These are phyloP conservation scores for Epirrhoe tristata DNA, from an alignment of 2,888 invertebrate genomes.

Conservation along the genomic window DNA sequence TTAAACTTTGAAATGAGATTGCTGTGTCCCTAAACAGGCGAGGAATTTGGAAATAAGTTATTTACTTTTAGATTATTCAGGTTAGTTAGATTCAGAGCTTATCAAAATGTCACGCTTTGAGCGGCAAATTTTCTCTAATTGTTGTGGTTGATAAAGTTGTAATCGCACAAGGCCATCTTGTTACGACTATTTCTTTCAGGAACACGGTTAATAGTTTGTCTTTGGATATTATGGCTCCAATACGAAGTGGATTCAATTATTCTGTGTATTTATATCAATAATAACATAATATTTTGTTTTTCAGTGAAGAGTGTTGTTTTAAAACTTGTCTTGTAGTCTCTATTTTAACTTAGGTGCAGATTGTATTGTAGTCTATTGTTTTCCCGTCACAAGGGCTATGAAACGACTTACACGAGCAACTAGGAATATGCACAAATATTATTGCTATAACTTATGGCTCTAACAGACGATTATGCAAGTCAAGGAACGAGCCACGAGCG, in stretches of 20 bases:
- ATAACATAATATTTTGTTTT: not conserved
- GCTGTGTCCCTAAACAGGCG: slow-evolving; percentile 4
- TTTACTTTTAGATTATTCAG: not conserved
- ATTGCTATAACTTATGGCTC: slow-evolving; percentile 22
- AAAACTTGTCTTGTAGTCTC: not conserved
- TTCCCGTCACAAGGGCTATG: not conserved
- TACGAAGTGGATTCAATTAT: too few relatives aligned
- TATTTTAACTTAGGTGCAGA: not conserved
- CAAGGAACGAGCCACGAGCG: slow-evolving; percentile 22
- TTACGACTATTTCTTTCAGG: not conserved
- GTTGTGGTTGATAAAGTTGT: not conserved
- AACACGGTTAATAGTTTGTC: too few relatives aligned
- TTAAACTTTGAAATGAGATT: slow-evolving; percentile 23
- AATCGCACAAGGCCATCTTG: not conserved
- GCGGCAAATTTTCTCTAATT: not conserved
- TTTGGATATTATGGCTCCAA: too few relatives aligned
- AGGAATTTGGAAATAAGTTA: slow-evolving; percentile 17
- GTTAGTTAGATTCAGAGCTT: not conserved
- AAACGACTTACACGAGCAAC: not conserved
- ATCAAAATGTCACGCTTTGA: not conserved
- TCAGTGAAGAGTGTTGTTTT: not conserved
- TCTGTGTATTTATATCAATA: too few relatives aligned
- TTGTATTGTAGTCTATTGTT: not conserved
- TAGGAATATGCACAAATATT: slow-evolving; percentile 5
- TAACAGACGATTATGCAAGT: slow-evolving; percentile 30